Percentiles rank a stretch among this genome's conserved stretches.
Evolutionary conservation across 2,888 invertebrate species (phyloP).

Genomic region (Apotomis capreana): DNA sequence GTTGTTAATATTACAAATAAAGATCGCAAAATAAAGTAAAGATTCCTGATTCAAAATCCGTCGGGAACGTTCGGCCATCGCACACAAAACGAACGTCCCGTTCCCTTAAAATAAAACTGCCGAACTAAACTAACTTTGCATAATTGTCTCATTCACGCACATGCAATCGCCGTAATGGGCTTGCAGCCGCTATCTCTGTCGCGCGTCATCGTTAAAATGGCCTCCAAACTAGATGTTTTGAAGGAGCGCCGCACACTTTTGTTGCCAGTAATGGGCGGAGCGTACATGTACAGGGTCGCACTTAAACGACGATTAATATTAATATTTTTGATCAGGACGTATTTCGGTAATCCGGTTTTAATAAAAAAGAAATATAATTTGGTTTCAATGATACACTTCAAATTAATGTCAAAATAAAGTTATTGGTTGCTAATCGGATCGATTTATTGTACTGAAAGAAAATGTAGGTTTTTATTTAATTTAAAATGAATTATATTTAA

Average conservation of each 20-base stretch:
- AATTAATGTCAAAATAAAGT: too few relatives aligned
- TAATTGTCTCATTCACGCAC: constrained; percentile 82
- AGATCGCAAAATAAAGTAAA: not conserved
- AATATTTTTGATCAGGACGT: not conserved
- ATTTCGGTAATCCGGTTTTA: too few relatives aligned
- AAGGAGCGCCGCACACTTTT: constrained; percentile 83
- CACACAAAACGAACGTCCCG: constrained; percentile 34
- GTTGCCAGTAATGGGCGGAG: constrained; percentile 83
- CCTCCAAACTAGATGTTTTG: constrained; percentile 84
- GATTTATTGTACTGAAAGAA: too few relatives aligned
- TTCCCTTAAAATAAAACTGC: constrained; percentile 30
- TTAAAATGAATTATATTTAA: too few relatives aligned
- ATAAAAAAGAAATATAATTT: too few relatives aligned
- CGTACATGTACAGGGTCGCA: constrained; percentile 74
- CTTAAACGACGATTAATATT: constrained; percentile 46
- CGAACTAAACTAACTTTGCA: constrained; percentile 80
- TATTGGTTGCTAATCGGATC: too few relatives aligned
- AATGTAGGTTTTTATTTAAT: too few relatives aligned
- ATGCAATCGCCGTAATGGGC: constrained; percentile 60
- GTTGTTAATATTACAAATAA: not conserved
- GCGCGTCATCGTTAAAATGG: constrained; percentile 81
- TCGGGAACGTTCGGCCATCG: constrained; percentile 39
- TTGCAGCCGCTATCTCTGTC: constrained; percentile 68
- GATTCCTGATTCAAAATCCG: constrained; percentile 20
- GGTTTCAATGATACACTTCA: too few relatives aligned